These are phyloP conservation scores for Reticulitermes speratus DNA, from an alignment of 1,140 invertebrate genomes.

Conservation along the genomic window DNA sequence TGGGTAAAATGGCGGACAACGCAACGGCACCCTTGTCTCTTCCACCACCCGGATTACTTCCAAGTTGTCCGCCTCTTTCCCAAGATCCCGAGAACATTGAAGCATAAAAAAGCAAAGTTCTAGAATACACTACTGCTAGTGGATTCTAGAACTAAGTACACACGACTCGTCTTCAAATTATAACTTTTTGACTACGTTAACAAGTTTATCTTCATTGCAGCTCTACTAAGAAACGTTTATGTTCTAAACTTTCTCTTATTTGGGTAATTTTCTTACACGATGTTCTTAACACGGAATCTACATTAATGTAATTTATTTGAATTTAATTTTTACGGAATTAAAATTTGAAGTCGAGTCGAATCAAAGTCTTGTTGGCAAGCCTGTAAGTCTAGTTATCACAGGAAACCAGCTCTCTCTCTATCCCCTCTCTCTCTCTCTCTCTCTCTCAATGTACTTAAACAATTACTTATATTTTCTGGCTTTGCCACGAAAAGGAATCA, in stretches of 20 bases:
- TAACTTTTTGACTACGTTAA: not conserved
- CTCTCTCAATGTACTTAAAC: no score
- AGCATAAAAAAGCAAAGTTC: constrained; percentile 31
- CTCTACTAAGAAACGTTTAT: not conserved
- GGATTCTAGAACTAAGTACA: constrained; percentile 24
- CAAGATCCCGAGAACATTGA: constrained; percentile 23
- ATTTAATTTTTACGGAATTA: not conserved
- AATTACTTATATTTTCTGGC: no score
- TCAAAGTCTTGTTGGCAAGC: not conserved
- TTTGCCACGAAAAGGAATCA: no score
- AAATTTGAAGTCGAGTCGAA: constrained; percentile 20
- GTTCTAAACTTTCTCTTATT: not conserved
- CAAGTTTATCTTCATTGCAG: not conserved
- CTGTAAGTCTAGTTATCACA: constrained; percentile 21
- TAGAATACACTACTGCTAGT: not conserved
- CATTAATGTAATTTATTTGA: not conserved
- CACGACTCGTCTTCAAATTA: constrained; percentile 18
- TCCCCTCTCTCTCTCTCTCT: no score
- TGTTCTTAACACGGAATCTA: not conserved
- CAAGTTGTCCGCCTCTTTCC: constrained; percentile 5
- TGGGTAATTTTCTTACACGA: not conserved
- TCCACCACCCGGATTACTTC: not conserved
- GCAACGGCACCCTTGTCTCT: not conserved
- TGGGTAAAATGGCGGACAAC: not conserved
- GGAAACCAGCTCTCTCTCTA: not conserved